phyloP scores from a whole-genome alignment of 2,797 vertebrate genomes.

The Centroberyx gerrardi region DNA sequence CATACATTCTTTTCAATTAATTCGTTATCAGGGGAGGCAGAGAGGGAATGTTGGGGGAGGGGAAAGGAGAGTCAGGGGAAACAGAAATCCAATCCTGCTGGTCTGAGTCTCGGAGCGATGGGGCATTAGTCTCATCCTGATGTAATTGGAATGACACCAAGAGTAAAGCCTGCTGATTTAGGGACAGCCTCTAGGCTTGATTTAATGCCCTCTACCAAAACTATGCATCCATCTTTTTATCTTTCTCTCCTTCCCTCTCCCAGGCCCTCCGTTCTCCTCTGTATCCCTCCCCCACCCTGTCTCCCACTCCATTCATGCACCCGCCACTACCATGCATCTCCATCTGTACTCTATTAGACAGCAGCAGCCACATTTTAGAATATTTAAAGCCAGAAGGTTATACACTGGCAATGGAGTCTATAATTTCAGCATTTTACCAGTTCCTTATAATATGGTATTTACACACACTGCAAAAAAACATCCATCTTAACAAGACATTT shows the following conservation, averaged over 20 bases:
- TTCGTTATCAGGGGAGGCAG: constrained; percentile 77
- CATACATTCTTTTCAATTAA: constrained; percentile 83
- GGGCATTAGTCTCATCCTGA: constrained; percentile 81
- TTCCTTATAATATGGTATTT: constrained; percentile 50
- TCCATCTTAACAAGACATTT: no score
- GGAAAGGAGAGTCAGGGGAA: constrained; percentile 60
- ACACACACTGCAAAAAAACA: not conserved
- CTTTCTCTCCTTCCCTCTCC: constrained; percentile 51
- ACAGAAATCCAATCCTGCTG: constrained; percentile 77
- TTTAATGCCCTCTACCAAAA: constrained; percentile 84
- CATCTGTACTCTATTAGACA: constrained; percentile 74
- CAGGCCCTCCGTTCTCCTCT: constrained; percentile 34
- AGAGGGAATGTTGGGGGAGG: constrained; percentile 49
- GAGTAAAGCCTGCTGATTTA: constrained; percentile 83
- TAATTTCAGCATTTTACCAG: constrained; percentile 42
- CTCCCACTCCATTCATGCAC: constrained; percentile 51
- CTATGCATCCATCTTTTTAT: constrained; percentile 83
- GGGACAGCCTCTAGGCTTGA: constrained; percentile 81
- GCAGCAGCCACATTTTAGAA: constrained; percentile 48
- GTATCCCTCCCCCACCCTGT: constrained; percentile 64
- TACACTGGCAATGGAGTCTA: constrained; percentile 33
- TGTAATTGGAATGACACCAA: constrained; percentile 86
- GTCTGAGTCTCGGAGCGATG: constrained; percentile 73
- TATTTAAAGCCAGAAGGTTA: constrained; percentile 57
- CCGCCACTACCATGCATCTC: constrained; percentile 65